phyloP scores from a whole-genome alignment of 1,140 invertebrate species.

The Andrena cerasifolii region DNA sequence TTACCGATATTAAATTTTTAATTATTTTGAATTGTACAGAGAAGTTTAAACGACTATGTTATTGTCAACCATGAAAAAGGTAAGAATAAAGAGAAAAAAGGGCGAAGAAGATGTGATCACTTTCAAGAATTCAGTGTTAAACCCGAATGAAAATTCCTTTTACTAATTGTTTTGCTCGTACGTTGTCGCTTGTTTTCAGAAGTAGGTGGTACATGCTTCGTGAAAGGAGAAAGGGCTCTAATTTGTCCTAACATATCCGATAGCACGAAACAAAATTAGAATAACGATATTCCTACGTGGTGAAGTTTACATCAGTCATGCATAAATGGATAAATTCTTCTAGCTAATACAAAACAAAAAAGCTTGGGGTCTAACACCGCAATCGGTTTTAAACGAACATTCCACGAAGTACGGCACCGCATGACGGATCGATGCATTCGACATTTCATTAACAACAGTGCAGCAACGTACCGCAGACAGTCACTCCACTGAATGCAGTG shows the following conservation, averaged over 20 bases:
- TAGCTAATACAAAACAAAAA: slow-evolving; percentile 37
- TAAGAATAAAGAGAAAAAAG: slow-evolving; percentile 13
- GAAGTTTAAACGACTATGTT: not conserved
- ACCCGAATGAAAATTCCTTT: slow-evolving; percentile 30
- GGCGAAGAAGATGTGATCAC: not conserved
- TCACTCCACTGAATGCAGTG: too few species aligned
- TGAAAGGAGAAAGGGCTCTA: slow-evolving; percentile 28
- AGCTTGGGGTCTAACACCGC: slow-evolving; percentile 21
- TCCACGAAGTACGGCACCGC: too few species aligned
- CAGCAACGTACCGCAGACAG: too few species aligned
- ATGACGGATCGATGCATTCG: too few species aligned
- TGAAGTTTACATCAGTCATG: slow-evolving; percentile 48
- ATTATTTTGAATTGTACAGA: not conserved
- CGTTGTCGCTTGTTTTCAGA: slow-evolving; percentile 10
- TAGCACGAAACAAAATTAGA: slow-evolving; percentile 16
- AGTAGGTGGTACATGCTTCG: slow-evolving; percentile 51
- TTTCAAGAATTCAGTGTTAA: not conserved
- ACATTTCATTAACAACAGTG: too few species aligned
- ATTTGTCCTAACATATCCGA: slow-evolving; percentile 8
- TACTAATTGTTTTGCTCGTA: slow-evolving; percentile 3
- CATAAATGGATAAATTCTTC: slow-evolving; percentile 39
- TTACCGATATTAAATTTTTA: not conserved
- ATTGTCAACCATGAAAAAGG: not conserved
- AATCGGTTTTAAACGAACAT: too few species aligned
- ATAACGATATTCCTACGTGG: slow-evolving; percentile 43